These are phyloP conservation scores for Sardinella longiceps DNA, from an alignment of 2,797 vertebrate species.

Conservation along the genomic window DNA sequence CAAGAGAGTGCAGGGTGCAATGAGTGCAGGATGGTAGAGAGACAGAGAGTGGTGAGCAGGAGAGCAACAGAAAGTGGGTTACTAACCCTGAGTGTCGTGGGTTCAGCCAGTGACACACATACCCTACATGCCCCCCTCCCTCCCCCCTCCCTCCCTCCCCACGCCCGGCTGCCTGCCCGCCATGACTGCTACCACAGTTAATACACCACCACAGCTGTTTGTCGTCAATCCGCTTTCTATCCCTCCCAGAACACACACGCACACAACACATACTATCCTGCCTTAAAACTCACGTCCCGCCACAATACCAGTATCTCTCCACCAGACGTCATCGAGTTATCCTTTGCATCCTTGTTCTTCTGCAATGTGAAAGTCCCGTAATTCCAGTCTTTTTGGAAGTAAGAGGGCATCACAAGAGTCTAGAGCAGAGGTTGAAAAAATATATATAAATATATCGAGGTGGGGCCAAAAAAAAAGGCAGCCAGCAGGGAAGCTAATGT, in stretches of 20 bases:
- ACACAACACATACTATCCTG: constrained; percentile 38
- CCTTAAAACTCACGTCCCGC: constrained; percentile 61
- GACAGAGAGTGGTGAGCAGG: constrained; percentile 46
- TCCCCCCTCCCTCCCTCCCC: constrained; percentile 38
- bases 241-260: background rate
- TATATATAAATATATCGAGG: constrained; percentile 44
- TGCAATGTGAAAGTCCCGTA: constrained; percentile 27
- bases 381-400: constrained; percentile 39
- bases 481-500: constrained; percentile 56
- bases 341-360: constrained; percentile 9
- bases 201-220: constrained; percentile 72
- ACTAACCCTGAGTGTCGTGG: constrained; percentile 67
- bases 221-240: constrained; percentile 60
- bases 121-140: constrained; percentile 59
- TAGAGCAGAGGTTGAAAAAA: constrained; percentile 11
- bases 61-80: constrained; percentile 71
- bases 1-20: constrained; percentile 46
- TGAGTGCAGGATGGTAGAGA: constrained; percentile 31
- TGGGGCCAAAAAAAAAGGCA: constrained; percentile 37
- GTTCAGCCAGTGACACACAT: constrained; percentile 75
- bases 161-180: constrained; percentile 46
- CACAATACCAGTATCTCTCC: constrained; percentile 63
- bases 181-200: constrained; percentile 59
- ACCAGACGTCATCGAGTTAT: constrained; percentile 56
- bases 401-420: background rate